Evolutionary conservation across 2,888 invertebrate species (phyloP), one percentile per base, ranked within the genome.

Genomic region (Anaspis maculata): DNA sequence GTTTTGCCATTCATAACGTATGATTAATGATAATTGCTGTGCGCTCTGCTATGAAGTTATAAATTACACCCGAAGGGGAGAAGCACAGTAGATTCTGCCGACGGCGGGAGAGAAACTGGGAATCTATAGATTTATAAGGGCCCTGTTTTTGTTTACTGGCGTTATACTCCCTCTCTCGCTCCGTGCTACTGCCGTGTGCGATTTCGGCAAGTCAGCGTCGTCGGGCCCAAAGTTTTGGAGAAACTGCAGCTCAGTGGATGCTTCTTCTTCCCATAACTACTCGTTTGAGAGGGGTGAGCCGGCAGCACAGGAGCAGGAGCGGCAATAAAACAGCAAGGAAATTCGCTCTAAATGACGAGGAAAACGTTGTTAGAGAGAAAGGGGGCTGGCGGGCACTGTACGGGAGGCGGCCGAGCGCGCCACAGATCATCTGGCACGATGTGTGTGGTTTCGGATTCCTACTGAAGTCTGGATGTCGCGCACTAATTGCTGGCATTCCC

Each of bases 11-110:
- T 61, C 61, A 61, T 62, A 62, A 62, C 58, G 49, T 52, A 56
- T 62, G 62, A 62, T 62, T 61, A 61, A 62, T 62, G 62, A 59
- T 62, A 62, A 62, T 62, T 61, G 60, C 58, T 44, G 51, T 49
- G 46, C 43, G 52, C 49, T 36, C 30, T 52, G 53, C 49, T 56
- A 59, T 58, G 54, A 55, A 59, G 60, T 60, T 58, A 59, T 60
- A 58, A 59, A 59, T 59, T 56, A 46, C 37, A 42, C 5, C 24
- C 46, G 49, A 47, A 42, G 45, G 43, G 45, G 19, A n/a, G n/a
- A n/a, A n/a, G n/a, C n/a, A n/a, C n/a, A n/a, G n/a, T n/a, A n/a
- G n/a, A n/a, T n/a, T n/a, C n/a, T n/a, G n/a, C n/a, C n/a, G n/a
- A n/a, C n/a, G n/a, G n/a, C n/a, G n/a, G n/a, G n/a, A n/a, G n/a